Base-by-base conservation (phyloP, 1,140 invertebrate genomes). In the Neomicropteryx cornuta region DNA sequence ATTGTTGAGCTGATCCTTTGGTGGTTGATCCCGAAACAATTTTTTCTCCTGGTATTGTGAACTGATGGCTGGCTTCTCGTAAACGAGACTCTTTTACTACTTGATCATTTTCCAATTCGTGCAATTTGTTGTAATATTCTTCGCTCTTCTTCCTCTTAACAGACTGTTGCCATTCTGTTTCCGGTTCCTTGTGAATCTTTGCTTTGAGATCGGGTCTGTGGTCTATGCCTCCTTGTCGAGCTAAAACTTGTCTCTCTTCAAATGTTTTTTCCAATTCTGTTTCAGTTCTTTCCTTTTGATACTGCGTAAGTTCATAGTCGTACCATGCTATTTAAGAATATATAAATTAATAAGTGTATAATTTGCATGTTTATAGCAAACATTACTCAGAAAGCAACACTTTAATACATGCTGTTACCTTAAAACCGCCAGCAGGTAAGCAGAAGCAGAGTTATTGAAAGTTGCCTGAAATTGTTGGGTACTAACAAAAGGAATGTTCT, bases 251-350 rank as follows among this genome's bases (percentile, higher is more conserved):
- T 41, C 87, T 76, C 56, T 92, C 87, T 58, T 91, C 86, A 55
- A 92, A 91, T 18, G 87, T 78, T 58, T 80, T 79, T 52, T 89
- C 84, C 41, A 91, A 64, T 63, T 93, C 89, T 33, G 79, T 86
- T 51, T 85, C 83, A 65, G 82, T 71, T 41, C 87, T 76, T 53
- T 87, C 83, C 52, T 79, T 72, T 60, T 92, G 87, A 60, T 90
- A 91, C 56, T 78, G 76, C 45, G 79, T 74, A 51, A 88, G 75
- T 55, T 86, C 87, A 55, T 76, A 75, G 71, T 94, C 89, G 68
- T 94, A 93, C 88, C 89, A 93, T 38, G 89, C 89, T 93, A 71
- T 52, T 63, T 45, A 58, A 58, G 56, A 55, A 54, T 16, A 46
- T 22, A 39, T 37, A 21, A 5, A 16, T 35, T 8, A 38, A 34